These are phyloP conservation scores for Tinea trinotella DNA, from an alignment of 2,888 invertebrate species.

Conservation along the genomic window DNA sequence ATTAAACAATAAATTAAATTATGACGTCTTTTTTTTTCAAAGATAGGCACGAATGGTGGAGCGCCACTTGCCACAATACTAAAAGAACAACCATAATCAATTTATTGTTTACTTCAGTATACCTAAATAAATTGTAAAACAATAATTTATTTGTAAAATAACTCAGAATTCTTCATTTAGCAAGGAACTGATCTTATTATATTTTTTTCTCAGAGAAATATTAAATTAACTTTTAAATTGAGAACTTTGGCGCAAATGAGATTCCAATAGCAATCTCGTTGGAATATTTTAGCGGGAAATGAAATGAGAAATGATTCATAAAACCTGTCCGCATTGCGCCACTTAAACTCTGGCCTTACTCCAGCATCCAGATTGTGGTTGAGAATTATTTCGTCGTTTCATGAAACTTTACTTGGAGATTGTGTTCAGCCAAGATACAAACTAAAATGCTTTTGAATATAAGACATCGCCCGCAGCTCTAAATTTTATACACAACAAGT, in stretches of 20 bases:
- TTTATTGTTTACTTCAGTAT: no score
- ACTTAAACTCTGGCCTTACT: constrained; percentile 49
- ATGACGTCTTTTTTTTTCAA: no score
- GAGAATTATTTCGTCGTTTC: constrained; percentile 42
- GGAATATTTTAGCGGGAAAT: constrained; percentile 18
- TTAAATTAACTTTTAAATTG: background rate
- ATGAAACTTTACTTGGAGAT: constrained; percentile 32
- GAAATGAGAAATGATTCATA: constrained; percentile 20
- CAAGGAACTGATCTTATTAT: no score
- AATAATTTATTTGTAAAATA: no score
- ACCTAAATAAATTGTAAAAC: no score
- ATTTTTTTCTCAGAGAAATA: background rate
- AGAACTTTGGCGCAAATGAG: constrained; percentile 1
- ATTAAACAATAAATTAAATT: no score
- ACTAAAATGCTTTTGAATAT: constrained; percentile 9
- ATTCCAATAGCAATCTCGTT: background rate
- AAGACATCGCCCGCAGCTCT: constrained; percentile 1
- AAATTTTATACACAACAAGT: background rate
- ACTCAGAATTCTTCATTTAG: no score
- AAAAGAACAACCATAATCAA: no score
- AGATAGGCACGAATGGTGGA: no score
- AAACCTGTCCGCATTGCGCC: constrained; percentile 44
- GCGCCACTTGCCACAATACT: no score
- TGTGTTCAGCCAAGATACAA: constrained; percentile 12
- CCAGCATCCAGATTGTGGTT: constrained; percentile 56